These are phyloP conservation scores for Semotilus atromaculatus DNA, from an alignment of 2,797 vertebrate genomes.

Conservation along the genomic window DNA sequence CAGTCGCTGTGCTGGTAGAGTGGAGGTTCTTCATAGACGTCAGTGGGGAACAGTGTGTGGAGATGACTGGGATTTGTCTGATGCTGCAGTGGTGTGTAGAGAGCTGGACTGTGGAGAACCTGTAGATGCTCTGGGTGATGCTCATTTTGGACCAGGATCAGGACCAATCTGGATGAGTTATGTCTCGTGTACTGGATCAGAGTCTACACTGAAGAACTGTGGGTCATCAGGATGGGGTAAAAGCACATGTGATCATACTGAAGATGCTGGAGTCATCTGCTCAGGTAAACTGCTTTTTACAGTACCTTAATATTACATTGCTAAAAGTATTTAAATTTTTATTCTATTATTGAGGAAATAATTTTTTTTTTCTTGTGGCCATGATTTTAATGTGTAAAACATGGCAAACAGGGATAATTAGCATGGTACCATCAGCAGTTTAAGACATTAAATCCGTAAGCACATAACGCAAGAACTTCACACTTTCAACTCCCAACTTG, in stretches of 20 bases:
- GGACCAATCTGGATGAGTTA: not conserved
- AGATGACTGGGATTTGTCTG: not conserved
- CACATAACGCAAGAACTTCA: too few relatives aligned
- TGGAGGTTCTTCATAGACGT: not conserved
- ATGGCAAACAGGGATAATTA: too few relatives aligned
- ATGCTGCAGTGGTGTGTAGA: not conserved
- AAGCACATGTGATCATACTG: constrained; percentile 68
- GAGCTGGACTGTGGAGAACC: not conserved
- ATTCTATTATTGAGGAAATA: too few relatives aligned
- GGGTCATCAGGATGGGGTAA: constrained; percentile 63
- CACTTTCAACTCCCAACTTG: too few relatives aligned
- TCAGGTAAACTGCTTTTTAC: not conserved
- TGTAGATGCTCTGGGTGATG: not conserved
- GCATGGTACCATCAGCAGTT: too few relatives aligned
- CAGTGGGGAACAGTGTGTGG: constrained; percentile 19
- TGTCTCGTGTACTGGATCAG: not conserved
- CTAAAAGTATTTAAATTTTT: too few relatives aligned
- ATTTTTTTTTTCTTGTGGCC: too few relatives aligned
- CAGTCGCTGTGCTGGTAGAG: not conserved
- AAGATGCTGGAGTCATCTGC: constrained; percentile 69
- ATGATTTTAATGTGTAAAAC: too few relatives aligned
- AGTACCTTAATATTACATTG: too few relatives aligned
- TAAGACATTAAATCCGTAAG: too few relatives aligned
- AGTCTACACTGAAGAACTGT: constrained; percentile 61
- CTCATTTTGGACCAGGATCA: not conserved